Percentiles rank a stretch among this genome's conserved stretches.
These are phyloP conservation scores for Drosophila planitibia DNA, from an alignment of 2,888 invertebrate species.

Conservation along the genomic window DNA sequence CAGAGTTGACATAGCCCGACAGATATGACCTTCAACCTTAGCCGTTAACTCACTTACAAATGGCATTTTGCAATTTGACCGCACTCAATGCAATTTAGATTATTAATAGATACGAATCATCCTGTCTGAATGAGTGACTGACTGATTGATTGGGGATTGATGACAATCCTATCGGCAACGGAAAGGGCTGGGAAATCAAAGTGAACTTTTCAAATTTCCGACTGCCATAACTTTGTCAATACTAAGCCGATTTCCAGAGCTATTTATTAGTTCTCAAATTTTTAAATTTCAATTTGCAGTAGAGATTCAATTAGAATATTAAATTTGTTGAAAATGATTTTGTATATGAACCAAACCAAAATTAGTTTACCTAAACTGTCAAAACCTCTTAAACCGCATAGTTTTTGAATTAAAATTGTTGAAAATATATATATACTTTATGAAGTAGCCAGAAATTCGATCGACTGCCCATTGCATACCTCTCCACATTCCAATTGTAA, in stretches of 20 bases:
- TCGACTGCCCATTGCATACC: background rate
- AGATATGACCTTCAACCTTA: slow-evolving; percentile 10
- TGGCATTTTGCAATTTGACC: slow-evolving; percentile 15
- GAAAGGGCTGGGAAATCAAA: background rate
- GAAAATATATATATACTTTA: background rate
- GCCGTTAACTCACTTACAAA: slow-evolving; percentile 26
- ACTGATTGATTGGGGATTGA: background rate
- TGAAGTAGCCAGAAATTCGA: background rate
- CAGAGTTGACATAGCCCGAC: background rate
- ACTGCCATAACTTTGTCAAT: background rate
- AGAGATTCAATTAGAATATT: background rate
- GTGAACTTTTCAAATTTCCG: background rate
- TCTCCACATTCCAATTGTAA: background rate
- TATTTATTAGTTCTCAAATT: background rate
- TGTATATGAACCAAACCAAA: background rate
- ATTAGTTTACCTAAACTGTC: background rate
- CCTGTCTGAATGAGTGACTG: background rate
- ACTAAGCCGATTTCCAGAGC: background rate
- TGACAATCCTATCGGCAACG: background rate
- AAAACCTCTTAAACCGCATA: background rate
- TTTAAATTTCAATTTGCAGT: background rate
- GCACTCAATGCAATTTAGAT: slow-evolving; percentile 1
- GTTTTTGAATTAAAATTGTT: background rate
- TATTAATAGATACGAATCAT: background rate
- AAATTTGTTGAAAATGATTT: background rate